These are phyloP conservation scores for Simalia tracyae DNA, from an alignment of 2,797 vertebrate genomes.

Conservation along the genomic window DNA sequence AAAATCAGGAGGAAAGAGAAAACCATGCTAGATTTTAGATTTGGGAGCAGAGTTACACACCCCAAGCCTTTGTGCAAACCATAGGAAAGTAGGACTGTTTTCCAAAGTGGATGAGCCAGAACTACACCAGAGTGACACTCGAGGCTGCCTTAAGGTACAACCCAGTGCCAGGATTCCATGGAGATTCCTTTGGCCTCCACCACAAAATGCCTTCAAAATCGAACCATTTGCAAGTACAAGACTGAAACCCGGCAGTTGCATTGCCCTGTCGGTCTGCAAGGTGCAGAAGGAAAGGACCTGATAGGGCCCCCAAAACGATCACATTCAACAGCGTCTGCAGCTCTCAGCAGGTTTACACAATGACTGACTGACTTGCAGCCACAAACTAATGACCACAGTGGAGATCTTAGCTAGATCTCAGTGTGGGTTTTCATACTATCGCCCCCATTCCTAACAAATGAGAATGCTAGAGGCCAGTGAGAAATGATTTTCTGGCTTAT, in stretches of 20 bases:
- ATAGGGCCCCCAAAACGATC: neutral
- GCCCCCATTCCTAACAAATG: conserved; percentile 19
- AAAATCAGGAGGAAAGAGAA: no score
- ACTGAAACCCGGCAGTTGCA: no score
- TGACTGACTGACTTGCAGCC: neutral
- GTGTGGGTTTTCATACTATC: neutral
- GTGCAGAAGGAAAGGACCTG: neutral
- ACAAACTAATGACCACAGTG: neutral
- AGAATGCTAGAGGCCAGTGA: neutral
- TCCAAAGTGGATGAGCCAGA: no score
- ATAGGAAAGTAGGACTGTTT: no score
- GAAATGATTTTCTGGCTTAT: neutral
- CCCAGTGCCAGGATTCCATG: no score
- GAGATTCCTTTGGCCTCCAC: neutral
- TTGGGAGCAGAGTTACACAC: no score
- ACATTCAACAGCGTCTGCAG: neutral
- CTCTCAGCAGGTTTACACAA: neutral
- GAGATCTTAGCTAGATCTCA: neutral
- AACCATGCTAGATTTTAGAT: no score
- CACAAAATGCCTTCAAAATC: neutral
- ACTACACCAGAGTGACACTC: no score
- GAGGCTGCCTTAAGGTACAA: no score
- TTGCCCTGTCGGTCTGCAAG: neutral
- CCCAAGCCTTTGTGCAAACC: no score
- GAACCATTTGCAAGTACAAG: neutral